Percentiles rank a stretch among this genome's conserved stretches.
Evolutionary conservation across 1,140 invertebrate species (phyloP).

Genomic region (Penaeus japonicus): DNA sequence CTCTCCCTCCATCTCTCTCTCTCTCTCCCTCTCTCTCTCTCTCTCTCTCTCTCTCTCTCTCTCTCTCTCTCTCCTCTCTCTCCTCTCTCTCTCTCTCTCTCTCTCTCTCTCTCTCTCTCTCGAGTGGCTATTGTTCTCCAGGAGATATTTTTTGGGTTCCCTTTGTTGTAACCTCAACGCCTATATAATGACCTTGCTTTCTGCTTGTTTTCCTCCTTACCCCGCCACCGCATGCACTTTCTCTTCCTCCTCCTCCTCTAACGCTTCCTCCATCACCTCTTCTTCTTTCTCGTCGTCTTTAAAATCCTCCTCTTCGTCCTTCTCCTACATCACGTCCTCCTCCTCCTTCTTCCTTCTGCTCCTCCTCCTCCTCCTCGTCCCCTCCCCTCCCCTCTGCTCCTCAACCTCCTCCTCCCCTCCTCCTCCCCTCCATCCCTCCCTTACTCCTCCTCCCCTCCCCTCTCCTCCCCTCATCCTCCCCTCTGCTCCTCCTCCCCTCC

Average conservation of each 20-base stretch:
- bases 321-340: not conserved
- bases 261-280: not conserved
- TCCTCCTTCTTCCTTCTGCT: not conserved
- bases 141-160: not conserved
- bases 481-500: too few species aligned
- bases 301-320: not conserved
- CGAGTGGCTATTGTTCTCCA: too few species aligned
- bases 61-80: too few species aligned
- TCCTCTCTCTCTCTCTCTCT: too few species aligned
- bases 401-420: not conserved
- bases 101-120: too few species aligned
- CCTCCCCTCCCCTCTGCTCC: not conserved
- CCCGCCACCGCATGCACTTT: not conserved
- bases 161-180: not conserved
- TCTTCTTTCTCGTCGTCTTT: not conserved
- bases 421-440: not conserved
- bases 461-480: not conserved
- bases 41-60: too few species aligned
- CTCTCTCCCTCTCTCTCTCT: too few species aligned
- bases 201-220: not conserved
- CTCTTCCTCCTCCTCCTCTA: not conserved
- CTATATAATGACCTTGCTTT: not conserved
- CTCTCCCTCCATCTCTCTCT: too few species aligned
- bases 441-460: not conserved
- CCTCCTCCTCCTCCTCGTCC: not conserved